These are phyloP conservation scores for Melikaiella ostensackeni DNA, from an alignment of 2,888 invertebrate genomes.

Conservation along the genomic window DNA sequence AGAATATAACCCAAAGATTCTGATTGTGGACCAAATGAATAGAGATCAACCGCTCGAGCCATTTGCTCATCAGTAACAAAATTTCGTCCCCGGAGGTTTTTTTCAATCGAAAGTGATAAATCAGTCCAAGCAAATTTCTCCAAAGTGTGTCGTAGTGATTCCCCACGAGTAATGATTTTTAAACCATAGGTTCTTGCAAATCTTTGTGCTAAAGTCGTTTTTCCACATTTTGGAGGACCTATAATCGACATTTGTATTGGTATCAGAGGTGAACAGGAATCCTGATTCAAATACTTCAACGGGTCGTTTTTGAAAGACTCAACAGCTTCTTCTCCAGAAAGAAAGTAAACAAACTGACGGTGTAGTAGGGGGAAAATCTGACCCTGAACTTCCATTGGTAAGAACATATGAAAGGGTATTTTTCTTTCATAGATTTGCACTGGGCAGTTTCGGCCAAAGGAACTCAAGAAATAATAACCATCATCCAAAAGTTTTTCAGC, in stretches of 20 bases:
- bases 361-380: slow-evolving; percentile 80
- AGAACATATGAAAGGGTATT: slow-evolving; percentile 78
- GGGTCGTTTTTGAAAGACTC: slow-evolving; percentile 80
- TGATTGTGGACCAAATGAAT: slow-evolving; percentile 78
- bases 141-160: slow-evolving; percentile 78
- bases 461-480: slow-evolving; percentile 82
- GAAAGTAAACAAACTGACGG: slow-evolving; percentile 81
- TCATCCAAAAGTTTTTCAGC: slow-evolving; percentile 80
- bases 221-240: slow-evolving; percentile 83
- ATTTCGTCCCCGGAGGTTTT: slow-evolving; percentile 76
- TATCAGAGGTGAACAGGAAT: slow-evolving; percentile 77
- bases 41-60: slow-evolving; percentile 79
- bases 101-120: slow-evolving; percentile 77
- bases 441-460: slow-evolving; percentile 83
- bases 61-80: slow-evolving; percentile 77
- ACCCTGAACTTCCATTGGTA: slow-evolving; percentile 74
- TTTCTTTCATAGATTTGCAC: slow-evolving; percentile 80
- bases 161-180: slow-evolving; percentile 79
- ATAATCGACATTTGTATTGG: slow-evolving; percentile 80
- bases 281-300: slow-evolving; percentile 79
- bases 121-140: slow-evolving; percentile 79
- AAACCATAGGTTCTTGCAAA: slow-evolving; percentile 80
- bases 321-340: slow-evolving; percentile 78
- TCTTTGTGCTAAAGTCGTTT: slow-evolving; percentile 80
- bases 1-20: slow-evolving; percentile 81